Evolutionary conservation across 1,140 invertebrate species (phyloP).

Genomic region (Diachasma alloeum): DNA sequence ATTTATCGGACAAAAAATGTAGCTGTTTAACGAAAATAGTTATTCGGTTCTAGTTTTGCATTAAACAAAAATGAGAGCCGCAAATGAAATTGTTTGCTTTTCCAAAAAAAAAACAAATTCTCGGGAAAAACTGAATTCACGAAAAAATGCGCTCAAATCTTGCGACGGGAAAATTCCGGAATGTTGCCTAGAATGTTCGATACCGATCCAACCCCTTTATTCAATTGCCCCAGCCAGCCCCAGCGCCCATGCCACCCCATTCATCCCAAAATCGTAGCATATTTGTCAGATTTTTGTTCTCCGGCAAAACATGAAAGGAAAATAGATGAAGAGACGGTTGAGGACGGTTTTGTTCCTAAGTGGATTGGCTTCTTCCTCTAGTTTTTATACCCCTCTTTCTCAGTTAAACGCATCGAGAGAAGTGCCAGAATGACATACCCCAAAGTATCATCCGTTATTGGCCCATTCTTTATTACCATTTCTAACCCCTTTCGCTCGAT

Average conservation of each 20-base stretch:
- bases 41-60: no score
- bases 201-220: background rate
- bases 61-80: no score
- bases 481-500: background rate
- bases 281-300: constrained; percentile 65
- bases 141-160: background rate
- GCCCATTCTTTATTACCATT: constrained; percentile 6
- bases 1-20: no score
- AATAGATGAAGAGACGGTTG: constrained; percentile 27
- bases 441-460: constrained; percentile 4
- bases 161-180: background rate
- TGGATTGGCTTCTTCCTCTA: constrained; percentile 59
- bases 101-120: no score
- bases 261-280: constrained; percentile 62
- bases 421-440: background rate
- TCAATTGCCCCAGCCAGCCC: constrained; percentile 15
- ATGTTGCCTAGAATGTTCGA: background rate
- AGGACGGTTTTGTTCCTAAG: constrained; percentile 46
- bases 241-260: constrained; percentile 25
- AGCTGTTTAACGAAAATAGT: no score
- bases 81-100: no score
- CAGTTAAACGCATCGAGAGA: background rate
- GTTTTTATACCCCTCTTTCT: background rate
- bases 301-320: constrained; percentile 53
- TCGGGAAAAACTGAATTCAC: no score